A percentile compares a stretch with the other conserved stretches of the same genome.
Conservation (phyloP, 2,113 vertebrate species). For the Notarius quadriscutis region DNA sequence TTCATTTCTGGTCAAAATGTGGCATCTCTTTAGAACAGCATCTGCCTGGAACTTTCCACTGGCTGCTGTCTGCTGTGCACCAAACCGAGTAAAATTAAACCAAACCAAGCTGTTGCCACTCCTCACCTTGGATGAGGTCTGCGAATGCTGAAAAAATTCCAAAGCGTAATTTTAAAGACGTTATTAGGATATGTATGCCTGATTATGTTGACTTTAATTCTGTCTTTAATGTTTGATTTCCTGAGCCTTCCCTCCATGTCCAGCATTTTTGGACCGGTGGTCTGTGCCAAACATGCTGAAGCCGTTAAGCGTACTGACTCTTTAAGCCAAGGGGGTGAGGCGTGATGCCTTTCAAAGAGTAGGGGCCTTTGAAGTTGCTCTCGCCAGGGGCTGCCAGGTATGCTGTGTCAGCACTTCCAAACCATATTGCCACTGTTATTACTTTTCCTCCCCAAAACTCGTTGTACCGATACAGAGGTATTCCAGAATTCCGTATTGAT, state of each 20-base stretch:
- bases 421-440: conserved; percentile 52
- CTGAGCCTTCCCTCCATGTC: conserved; percentile 54
- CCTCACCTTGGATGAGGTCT: conserved; percentile 45
- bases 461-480: background rate
- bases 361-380: conserved; percentile 84
- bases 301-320: conserved; percentile 82
- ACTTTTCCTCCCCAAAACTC: conserved; percentile 20
- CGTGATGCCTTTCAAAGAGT: conserved; percentile 85
- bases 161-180: conserved; percentile 58
- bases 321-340: conserved; percentile 82
- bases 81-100: conserved; percentile 50
- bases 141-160: conserved; percentile 35
- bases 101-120: conserved; percentile 45
- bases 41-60: conserved; percentile 59
- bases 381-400: conserved; percentile 88
- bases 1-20: conserved; percentile 53
- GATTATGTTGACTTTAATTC: conserved; percentile 61
- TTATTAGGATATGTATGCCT: conserved; percentile 63
- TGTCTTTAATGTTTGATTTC: conserved; percentile 71
- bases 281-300: conserved; percentile 89
- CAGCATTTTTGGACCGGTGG: conserved; percentile 52
- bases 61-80: conserved; percentile 53
- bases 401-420: conserved; percentile 80
- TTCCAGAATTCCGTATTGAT: background rate
- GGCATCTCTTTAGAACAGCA: conserved; percentile 47